A percentile compares a stretch with the other conserved stretches of the same genome.
phyloP scores from a whole-genome alignment of 2,113 vertebrate species.

The Archocentrus centrarchus region DNA sequence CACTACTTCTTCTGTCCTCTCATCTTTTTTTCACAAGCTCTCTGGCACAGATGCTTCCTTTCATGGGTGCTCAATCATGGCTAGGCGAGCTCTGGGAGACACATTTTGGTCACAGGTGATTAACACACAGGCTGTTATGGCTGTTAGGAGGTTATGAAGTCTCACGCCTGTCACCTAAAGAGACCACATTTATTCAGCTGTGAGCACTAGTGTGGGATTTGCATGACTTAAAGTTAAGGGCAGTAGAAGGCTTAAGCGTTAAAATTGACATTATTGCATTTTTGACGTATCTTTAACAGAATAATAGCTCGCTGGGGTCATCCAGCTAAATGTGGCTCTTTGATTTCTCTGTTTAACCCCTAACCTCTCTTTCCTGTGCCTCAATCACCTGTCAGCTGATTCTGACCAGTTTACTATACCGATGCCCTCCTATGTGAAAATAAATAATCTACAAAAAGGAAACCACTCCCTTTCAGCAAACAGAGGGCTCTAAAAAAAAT shows the following conservation, averaged over 20 bases:
- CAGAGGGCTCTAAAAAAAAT: slow-evolving; percentile 82
- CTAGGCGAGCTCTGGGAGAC: slow-evolving; percentile 15
- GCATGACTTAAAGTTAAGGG: slow-evolving; percentile 32
- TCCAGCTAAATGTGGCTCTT: slow-evolving; percentile 30
- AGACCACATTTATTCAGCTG: slow-evolving; percentile 66
- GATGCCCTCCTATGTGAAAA: slow-evolving; percentile 84
- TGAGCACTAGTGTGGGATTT: slow-evolving; percentile 3
- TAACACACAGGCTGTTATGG: slow-evolving; percentile 51
- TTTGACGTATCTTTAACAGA: slow-evolving; percentile 33
- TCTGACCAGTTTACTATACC: slow-evolving; percentile 19
- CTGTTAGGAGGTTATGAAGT: slow-evolving; percentile 28
- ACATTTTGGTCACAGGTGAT: slow-evolving; percentile 65
- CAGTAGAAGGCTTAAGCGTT: slow-evolving; percentile 35
- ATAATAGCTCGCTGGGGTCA: slow-evolving; percentile 9
- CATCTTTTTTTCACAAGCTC: slow-evolving; percentile 7
- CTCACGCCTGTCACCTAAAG: slow-evolving; percentile 41
- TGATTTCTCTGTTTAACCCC: slow-evolving; percentile 4
- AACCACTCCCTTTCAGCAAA: slow-evolving; percentile 72
- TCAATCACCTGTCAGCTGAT: slow-evolving; percentile 37
- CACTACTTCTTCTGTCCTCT: slow-evolving; percentile 12
- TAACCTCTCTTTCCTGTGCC: not conserved
- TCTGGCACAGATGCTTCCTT: slow-evolving; percentile 40
- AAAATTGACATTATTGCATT: slow-evolving; percentile 45
- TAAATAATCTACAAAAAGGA: slow-evolving; percentile 89
- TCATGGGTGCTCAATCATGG: slow-evolving; percentile 31